These are phyloP conservation scores for Eurois occulta DNA, from an alignment of 2,888 invertebrate genomes.

Conservation along the genomic window DNA sequence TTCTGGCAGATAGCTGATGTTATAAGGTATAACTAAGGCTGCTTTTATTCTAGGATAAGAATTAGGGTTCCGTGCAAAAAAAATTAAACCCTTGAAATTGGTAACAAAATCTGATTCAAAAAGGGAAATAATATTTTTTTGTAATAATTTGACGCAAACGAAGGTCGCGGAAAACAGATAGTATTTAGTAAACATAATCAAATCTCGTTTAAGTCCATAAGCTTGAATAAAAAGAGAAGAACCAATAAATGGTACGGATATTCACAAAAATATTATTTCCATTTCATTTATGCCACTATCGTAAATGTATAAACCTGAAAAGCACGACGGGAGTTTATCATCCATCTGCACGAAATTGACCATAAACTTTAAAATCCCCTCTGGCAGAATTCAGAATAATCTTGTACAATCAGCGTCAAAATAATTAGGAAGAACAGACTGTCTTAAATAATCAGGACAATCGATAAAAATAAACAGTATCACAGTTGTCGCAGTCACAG, in stretches of 20 bases:
- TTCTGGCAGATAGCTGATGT: too few relatives aligned
- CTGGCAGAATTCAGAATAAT: not conserved
- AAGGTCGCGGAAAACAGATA: too few relatives aligned
- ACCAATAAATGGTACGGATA: not conserved
- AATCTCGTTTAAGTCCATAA: not conserved
- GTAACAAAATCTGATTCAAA: too few relatives aligned
- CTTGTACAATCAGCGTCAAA: not conserved
- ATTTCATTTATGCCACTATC: not conserved
- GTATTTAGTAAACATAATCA: not conserved
- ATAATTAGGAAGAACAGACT: not conserved
- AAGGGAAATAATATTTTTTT: too few relatives aligned
- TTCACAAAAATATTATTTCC: slow-evolving; percentile 14
- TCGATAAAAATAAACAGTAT: not conserved
- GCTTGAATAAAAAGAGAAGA: not conserved
- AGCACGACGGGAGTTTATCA: slow-evolving; percentile 12
- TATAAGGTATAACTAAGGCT: too few relatives aligned
- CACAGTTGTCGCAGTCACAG: too few relatives aligned
- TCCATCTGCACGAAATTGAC: slow-evolving; percentile 3
- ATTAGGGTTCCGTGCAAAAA: too few relatives aligned
- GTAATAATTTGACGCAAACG: too few relatives aligned
- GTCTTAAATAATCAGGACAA: not conserved
- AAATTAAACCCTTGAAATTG: too few relatives aligned
- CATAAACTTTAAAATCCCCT: slow-evolving; percentile 25
- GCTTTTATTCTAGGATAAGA: too few relatives aligned
- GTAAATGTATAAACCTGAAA: not conserved